Evolutionary conservation across 2,888 invertebrate genomes (phyloP).

Genomic region (Malachius bipustulatus): DNA sequence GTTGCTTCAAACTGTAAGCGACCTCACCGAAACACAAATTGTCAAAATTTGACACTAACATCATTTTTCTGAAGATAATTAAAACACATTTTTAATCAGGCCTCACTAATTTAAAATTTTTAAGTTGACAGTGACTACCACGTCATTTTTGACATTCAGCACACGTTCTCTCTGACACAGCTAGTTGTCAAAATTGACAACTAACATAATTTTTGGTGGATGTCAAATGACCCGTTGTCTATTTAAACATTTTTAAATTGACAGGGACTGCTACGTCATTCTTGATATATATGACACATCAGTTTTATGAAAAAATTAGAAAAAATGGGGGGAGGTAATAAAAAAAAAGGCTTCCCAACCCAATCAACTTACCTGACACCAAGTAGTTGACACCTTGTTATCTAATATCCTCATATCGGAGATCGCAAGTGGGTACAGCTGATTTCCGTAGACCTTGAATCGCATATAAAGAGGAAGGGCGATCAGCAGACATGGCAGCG

Average conservation of each 20-base stretch:
- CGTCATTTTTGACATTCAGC: too few species aligned
- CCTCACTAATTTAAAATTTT: too few species aligned
- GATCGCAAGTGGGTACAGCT: slow-evolving; percentile 60
- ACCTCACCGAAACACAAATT: too few species aligned
- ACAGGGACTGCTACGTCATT: background rate
- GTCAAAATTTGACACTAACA: too few species aligned
- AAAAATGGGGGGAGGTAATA: background rate
- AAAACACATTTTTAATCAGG: too few species aligned
- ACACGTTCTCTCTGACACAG: too few species aligned
- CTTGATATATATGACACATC: background rate
- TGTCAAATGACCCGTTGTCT: too few species aligned
- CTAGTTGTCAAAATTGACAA: too few species aligned
- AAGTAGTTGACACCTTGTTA: slow-evolving; percentile 60
- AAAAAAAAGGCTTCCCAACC: slow-evolving; percentile 1
- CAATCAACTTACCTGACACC: slow-evolving; percentile 70
- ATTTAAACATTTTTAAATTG: background rate
- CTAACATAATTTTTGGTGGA: too few species aligned
- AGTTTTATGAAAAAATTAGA: background rate
- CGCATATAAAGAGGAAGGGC: slow-evolving; percentile 58
- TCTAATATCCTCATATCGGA: slow-evolving; percentile 67
- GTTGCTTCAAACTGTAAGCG: too few species aligned
- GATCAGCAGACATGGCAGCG: slow-evolving; percentile 55
- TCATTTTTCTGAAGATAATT: too few species aligned
- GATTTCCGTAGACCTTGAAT: slow-evolving; percentile 56
- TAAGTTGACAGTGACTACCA: too few species aligned